Evolutionary conservation across 2,113 vertebrate genomes (phyloP).

Genomic region (Marmota flaviventris): DNA sequence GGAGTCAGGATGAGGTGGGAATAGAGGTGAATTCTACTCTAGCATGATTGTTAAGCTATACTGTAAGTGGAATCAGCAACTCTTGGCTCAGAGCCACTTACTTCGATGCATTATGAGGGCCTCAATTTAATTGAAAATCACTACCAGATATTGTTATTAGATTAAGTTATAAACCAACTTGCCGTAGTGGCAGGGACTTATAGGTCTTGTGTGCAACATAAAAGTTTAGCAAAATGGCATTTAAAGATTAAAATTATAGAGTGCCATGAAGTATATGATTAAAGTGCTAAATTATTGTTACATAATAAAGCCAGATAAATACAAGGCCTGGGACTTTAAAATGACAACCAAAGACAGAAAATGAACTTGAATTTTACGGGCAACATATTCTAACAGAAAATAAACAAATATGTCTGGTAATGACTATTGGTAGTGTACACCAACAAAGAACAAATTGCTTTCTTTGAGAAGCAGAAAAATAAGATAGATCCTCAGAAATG

Average conservation of each 20-base stretch:
- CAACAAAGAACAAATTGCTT: neutral
- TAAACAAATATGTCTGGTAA: conserved; percentile 56
- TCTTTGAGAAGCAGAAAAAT: conserved; percentile 8
- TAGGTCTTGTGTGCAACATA: conserved; percentile 75
- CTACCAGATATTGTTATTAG: conserved; percentile 56
- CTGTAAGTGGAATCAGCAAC: neutral
- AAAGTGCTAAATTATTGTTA: conserved; percentile 80
- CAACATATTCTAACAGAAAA: conserved; percentile 45
- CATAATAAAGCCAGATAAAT: conserved; percentile 77
- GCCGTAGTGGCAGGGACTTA: conserved; percentile 62
- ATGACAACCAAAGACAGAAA: conserved; percentile 54
- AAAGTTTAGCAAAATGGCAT: conserved; percentile 84
- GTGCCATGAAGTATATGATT: conserved; percentile 76
- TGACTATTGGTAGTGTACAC: neutral
- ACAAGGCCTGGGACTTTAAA: conserved; percentile 72
- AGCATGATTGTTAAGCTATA: neutral
- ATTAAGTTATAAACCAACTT: conserved; percentile 77
- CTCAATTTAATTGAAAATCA: conserved; percentile 74
- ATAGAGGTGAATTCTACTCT: neutral
- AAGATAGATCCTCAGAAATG: neutral
- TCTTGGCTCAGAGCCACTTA: conserved; percentile 11
- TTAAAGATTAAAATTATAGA: conserved; percentile 75
- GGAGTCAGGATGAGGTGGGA: neutral
- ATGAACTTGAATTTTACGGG: conserved; percentile 68
- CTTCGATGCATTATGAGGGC: conserved; percentile 6